Evolutionary conservation across 2,888 invertebrate genomes (phyloP), one percentile per base, ranked within the genome.

Genomic region (Ornithoptera alexandrae): DNA sequence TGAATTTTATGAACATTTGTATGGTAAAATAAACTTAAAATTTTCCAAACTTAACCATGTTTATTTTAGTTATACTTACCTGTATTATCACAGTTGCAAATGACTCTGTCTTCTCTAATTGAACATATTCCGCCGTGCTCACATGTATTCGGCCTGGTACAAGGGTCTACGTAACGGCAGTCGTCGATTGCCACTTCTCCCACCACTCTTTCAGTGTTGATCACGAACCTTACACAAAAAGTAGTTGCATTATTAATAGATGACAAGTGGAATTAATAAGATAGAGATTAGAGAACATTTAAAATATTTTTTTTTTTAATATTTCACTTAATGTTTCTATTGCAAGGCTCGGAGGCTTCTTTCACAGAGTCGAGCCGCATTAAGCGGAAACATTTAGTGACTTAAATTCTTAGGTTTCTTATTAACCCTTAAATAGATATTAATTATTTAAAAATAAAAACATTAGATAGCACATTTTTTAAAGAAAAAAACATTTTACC

Each of bases 51-150:
- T 30, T 30, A 30, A 30, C 3, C 30, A 24, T 24, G 30, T 30
- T 58, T 22, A 22, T 22, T 22, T 22, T 58, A 1, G 12, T 22
- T n/a, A 56, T 20, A 67, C 77, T 77, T 75, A 92, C 93, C 97
- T 6, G 97, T 98, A 74, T 95, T 96, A 60, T 95, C 95, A 85
- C 98, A 98, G 80, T 98, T 97, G 83, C 98, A 98, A 46, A 95
- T 96, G 60, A 98, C 95, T 67, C 95, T 93, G 79, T 97, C 97
- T 83, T 98, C 97, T 80, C 96, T 95, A 0, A 98, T 97, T 36
- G 97, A 96, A 87, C 98, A 98, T 78, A 96, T 95, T 0, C 98
- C 98, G 1, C 96, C 97, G 82, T 98, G 98, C 79, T 98, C 97
- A 80, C 98, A 98, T 61, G 97, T 97, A 78, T 97, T 97, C 0